Base-by-base conservation (phyloP, 2,797 vertebrate genomes). In the Notoglanidium macrostoma region DNA sequence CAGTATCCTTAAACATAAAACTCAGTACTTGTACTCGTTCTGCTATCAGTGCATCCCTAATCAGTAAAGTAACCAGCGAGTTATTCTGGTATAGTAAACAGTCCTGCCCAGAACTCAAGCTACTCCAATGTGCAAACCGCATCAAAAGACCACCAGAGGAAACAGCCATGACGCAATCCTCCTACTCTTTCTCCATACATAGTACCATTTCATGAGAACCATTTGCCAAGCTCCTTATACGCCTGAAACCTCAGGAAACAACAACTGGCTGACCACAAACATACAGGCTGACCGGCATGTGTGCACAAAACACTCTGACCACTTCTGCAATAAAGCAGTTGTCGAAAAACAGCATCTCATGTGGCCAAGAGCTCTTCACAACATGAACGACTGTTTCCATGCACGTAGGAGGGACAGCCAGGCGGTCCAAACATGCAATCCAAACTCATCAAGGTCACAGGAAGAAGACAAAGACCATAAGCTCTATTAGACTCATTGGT, bases 271-370 rank as follows among this genome's bases (percentile, higher is more conserved):
- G 55, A 35, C 77, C 85, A 88, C 84, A 88, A 74, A 88, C 89
- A 86, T 82, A 82, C 88, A 67, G 78, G 65, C 86, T 82, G 74
- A 84, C 87, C 88, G 29, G 51, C n/a, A 19, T 78, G 29, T 23
- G 57, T 29, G 29, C 5, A 55, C 61, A 78, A 17, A 5, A 67
- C 6, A 35, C 26, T 26, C 79, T 0, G n/a, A 90, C 85, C 89
- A 86, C 89, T 91, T 91, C 87, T 92, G 90, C 93, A 91, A 90
- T 89, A 63, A 88, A 85, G 86, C 94, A 94, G 92, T 93, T 94
- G 94, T 89, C 88, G 88, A 78, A 35, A 83, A 63, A 89, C 84
- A 87, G 86, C 89, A 80, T 54, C 90, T 83, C 72, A 88, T 67
- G 44, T 67, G 21, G 49, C 74, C 10, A 17, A 35, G 32, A 57